These are phyloP conservation scores for Hyposmocoma kahamanoa DNA, from an alignment of 1,140 invertebrate genomes.

Conservation along the genomic window DNA sequence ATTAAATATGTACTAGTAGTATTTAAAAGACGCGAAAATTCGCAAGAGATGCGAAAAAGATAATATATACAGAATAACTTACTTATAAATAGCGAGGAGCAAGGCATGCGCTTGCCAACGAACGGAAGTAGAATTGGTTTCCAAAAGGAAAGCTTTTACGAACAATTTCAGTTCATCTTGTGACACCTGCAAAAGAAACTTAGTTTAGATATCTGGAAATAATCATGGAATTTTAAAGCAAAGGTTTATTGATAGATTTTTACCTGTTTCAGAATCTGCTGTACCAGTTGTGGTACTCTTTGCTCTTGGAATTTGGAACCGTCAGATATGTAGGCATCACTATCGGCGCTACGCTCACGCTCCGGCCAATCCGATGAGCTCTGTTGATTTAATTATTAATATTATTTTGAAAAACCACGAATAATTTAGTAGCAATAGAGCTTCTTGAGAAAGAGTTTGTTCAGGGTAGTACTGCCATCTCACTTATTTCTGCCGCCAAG, in stretches of 20 bases:
- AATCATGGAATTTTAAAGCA: not conserved
- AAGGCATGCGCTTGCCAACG: conserved; percentile 96
- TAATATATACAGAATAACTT: conserved; percentile 55
- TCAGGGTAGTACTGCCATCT: too few relatives aligned
- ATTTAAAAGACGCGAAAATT: too few relatives aligned
- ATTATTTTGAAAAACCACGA: too few relatives aligned
- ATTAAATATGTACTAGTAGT: too few relatives aligned
- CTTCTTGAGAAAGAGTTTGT: too few relatives aligned
- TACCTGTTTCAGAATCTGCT: conserved; percentile 66
- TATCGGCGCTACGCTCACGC: conserved; percentile 63
- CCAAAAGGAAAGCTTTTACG: conserved; percentile 91
- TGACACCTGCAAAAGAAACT: conserved; percentile 51
- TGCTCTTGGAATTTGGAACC: conserved; percentile 70
- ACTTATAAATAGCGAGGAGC: conserved; percentile 89
- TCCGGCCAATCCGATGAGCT: too few relatives aligned
- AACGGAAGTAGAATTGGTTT: conserved; percentile 93
- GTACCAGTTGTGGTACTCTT: conserved; percentile 58
- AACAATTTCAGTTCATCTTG: conserved; percentile 79
- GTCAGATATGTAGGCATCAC: conserved; percentile 57
- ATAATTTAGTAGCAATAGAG: too few relatives aligned
- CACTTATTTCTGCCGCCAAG: too few relatives aligned
- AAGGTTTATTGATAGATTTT: not conserved
- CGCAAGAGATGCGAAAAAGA: not conserved
- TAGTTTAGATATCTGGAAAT: too few relatives aligned
- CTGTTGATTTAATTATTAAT: too few relatives aligned